Base-by-base conservation (phyloP, 2,888 invertebrate species). In the Melipona beecheii region DNA sequence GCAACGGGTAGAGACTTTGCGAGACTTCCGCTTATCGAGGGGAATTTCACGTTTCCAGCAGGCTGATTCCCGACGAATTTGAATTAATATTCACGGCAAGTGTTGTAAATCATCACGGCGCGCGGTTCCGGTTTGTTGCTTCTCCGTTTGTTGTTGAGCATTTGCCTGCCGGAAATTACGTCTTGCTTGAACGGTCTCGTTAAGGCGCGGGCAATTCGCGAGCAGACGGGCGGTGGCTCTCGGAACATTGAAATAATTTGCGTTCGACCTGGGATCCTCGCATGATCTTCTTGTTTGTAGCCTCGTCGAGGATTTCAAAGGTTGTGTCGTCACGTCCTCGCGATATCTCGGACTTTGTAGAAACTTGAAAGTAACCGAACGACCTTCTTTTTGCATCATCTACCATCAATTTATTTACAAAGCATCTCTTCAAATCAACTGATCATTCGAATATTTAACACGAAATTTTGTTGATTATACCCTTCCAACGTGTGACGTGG, bases 81-180 rank as follows among this genome's bases (percentile, higher is more conserved):
- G 90, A 93, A 93, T 93, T 93, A 93, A 93, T 93, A 93, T 92
- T 92, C 90, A 87, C 86, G 88, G 88, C 88, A 90, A 92, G 91
- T 90, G 91, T 91, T 91, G 91, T 92, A 92, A 92, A 93, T 93
- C 92, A 92, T 90, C 92, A 91, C 91, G 86, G 88, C 84, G 76
- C 74, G 81, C 83, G 79, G 85, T 87, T 91, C 78, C 83, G 74
- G 50, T 58, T 66, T 71, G 68, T 68, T 70, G 72, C 70, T 74
- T 81, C 78, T 15, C 58, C 74, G 52, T 71, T 65, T 72, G 60
- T 70, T 65, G 69, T 81, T 82, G 50, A 65, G 31, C 31, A 68
- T 70, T 43, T 79, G 56, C 64, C 70, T 19, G n/a, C 54, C 65
- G 78, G 78, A 78, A 72, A 75, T 81, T 85, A 76, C 73, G 50